A percentile compares a stretch with the other conserved stretches of the same genome.
phyloP scores from a whole-genome alignment of 2,113 vertebrate genomes.

The Bostrychus sinensis region DNA sequence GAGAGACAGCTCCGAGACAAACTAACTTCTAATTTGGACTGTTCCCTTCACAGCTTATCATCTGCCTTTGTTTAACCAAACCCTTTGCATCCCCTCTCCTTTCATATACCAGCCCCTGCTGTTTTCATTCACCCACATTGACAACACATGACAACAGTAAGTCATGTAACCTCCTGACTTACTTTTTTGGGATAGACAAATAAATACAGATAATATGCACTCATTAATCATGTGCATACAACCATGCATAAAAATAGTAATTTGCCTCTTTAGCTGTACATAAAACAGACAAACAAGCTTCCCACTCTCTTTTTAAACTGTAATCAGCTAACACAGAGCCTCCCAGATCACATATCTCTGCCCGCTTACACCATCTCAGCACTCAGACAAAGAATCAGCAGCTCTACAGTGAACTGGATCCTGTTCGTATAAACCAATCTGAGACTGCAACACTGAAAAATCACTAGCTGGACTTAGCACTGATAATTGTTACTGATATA shows the following conservation, averaged over 20 bases:
- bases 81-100: too few species aligned
- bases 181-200: too few species aligned
- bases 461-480: slow-evolving; percentile 25
- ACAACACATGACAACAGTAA: too few species aligned
- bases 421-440: slow-evolving; percentile 52
- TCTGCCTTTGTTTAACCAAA: too few species aligned
- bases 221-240: background rate
- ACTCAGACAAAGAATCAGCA: slow-evolving; percentile 50
- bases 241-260: background rate
- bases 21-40: too few species aligned
- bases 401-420: slow-evolving; percentile 52
- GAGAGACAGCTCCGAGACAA: too few species aligned
- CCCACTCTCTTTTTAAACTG: slow-evolving; percentile 1
- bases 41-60: too few species aligned
- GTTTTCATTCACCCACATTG: too few species aligned
- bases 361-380: slow-evolving; percentile 35
- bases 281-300: background rate
- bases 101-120: too few species aligned
- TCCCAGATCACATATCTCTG: slow-evolving; percentile 31
- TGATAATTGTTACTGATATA: slow-evolving; percentile 39
- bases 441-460: slow-evolving; percentile 35
- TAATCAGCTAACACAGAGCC: slow-evolving; percentile 11
- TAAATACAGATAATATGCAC: background rate
- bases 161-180: too few species aligned
- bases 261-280: background rate